These are phyloP conservation scores for Clinocottus analis DNA, from an alignment of 2,113 vertebrate species.

Conservation along the genomic window DNA sequence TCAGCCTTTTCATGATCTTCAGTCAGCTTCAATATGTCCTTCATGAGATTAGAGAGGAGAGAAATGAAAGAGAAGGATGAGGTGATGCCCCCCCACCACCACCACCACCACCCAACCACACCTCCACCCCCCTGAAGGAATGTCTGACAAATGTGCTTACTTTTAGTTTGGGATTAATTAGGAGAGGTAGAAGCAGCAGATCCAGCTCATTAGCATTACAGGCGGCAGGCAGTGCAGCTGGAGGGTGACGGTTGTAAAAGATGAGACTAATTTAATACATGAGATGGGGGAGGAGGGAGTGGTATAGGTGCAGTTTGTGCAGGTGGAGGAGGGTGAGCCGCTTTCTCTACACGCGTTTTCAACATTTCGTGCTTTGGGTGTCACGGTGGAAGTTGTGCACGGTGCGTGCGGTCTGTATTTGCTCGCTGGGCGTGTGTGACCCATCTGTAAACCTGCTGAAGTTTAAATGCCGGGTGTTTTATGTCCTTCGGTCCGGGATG, in stretches of 20 bases:
- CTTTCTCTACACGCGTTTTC: slow-evolving; percentile 1
- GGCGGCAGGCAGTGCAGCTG: slow-evolving; percentile 47
- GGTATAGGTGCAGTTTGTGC: slow-evolving; percentile 73
- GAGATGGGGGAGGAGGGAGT: slow-evolving; percentile 44
- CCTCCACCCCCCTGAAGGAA: slow-evolving; percentile 57
- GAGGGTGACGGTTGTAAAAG: slow-evolving; percentile 51
- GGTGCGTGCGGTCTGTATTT: slow-evolving; percentile 21
- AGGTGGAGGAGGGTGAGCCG: slow-evolving; percentile 45
- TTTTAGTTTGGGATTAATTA: slow-evolving; percentile 71
- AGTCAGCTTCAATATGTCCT: slow-evolving; percentile 14
- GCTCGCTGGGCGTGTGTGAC: slow-evolving; percentile 33
- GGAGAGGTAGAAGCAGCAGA: slow-evolving; percentile 49
- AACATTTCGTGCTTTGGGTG: background rate
- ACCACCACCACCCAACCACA: background rate
- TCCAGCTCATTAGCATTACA: slow-evolving; percentile 69
- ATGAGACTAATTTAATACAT: slow-evolving; percentile 79
- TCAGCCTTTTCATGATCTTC: slow-evolving; percentile 35
- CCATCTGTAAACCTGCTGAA: slow-evolving; percentile 26
- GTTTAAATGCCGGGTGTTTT: slow-evolving; percentile 36
- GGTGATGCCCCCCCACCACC: slow-evolving; percentile 7
- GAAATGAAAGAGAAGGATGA: slow-evolving; percentile 5
- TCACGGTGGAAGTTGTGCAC: background rate
- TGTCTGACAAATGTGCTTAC: slow-evolving; percentile 63
- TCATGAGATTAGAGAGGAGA: slow-evolving; percentile 44
- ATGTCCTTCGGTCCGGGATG: slow-evolving; percentile 25